phyloP scores from a whole-genome alignment of 2,113 vertebrate species.

The Pycnonotus jocosus region DNA sequence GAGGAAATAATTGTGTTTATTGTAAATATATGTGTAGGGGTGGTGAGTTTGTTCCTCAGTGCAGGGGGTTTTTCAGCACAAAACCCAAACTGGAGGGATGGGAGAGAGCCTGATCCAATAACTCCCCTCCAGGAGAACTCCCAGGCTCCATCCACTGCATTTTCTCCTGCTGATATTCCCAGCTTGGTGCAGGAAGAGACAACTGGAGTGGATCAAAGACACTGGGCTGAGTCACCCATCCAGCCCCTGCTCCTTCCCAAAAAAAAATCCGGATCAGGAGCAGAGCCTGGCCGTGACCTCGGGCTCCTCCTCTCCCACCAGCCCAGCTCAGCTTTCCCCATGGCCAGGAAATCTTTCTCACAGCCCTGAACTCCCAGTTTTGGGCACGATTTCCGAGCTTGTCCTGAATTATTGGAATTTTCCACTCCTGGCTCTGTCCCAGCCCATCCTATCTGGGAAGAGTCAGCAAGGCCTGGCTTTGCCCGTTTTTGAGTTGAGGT shows the following conservation, averaged over 20 bases:
- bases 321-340: neutral
- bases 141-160: neutral
- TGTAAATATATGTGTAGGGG: neutral
- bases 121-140: accelerated
- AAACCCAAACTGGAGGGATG: neutral
- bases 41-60: neutral
- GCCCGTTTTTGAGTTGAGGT: neutral
- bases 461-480: neutral
- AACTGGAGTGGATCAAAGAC: neutral
- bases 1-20: neutral
- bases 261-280: accelerated
- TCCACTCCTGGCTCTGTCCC: neutral
- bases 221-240: neutral
- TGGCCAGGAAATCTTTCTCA: neutral
- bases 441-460: neutral
- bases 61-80: neutral
- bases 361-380: neutral
- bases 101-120: neutral
- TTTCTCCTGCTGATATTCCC: neutral
- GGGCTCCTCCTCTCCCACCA: neutral
- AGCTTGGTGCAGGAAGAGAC: neutral
- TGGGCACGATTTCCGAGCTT: neutral
- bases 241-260: neutral
- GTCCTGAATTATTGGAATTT: neutral
- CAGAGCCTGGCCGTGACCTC: neutral